Conservation (phyloP, 2,888 invertebrate species). For the Synergus itoensis region DNA sequence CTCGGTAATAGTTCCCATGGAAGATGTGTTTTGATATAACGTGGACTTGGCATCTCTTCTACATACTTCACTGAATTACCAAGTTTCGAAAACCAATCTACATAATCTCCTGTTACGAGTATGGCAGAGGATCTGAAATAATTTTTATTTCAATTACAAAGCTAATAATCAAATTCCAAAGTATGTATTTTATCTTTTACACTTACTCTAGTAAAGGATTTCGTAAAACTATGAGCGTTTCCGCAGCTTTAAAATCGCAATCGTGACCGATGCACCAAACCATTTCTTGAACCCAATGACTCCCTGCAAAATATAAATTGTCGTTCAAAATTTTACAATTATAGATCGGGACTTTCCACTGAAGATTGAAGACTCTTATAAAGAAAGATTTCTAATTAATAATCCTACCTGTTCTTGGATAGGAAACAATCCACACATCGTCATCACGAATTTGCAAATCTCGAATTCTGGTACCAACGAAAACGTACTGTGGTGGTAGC, state of each 20-base stretch:
- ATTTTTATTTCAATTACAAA: slow-evolving; percentile 13
- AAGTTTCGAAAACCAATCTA: slow-evolving; percentile 75
- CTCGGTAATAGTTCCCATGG: slow-evolving; percentile 86
- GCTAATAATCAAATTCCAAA: background rate
- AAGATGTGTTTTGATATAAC: slow-evolving; percentile 88
- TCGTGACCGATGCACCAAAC: slow-evolving; percentile 92
- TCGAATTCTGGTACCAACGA: slow-evolving; percentile 85
- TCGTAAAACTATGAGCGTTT: slow-evolving; percentile 81
- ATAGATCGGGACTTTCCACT: background rate
- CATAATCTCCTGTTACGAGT: slow-evolving; percentile 69
- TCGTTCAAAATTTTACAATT: background rate
- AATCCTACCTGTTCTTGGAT: slow-evolving; percentile 89
- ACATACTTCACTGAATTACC: slow-evolving; percentile 88
- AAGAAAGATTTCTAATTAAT: background rate
- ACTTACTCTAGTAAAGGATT: slow-evolving; percentile 77
- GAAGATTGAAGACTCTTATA: background rate
- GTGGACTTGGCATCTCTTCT: slow-evolving; percentile 83
- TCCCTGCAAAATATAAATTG: slow-evolving; percentile 80
- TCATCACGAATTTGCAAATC: slow-evolving; percentile 86
- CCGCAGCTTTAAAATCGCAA: slow-evolving; percentile 87
- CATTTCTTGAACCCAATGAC: slow-evolving; percentile 97
- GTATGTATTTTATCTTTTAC: background rate
- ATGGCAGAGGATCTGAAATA: slow-evolving; percentile 68
- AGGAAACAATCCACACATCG: slow-evolving; percentile 93
- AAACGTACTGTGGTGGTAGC: slow-evolving; percentile 84